A percentile compares a stretch with the other conserved stretches of the same genome.
Conservation (phyloP, 2,888 invertebrate genomes). For the Uropetala carovei region DNA sequence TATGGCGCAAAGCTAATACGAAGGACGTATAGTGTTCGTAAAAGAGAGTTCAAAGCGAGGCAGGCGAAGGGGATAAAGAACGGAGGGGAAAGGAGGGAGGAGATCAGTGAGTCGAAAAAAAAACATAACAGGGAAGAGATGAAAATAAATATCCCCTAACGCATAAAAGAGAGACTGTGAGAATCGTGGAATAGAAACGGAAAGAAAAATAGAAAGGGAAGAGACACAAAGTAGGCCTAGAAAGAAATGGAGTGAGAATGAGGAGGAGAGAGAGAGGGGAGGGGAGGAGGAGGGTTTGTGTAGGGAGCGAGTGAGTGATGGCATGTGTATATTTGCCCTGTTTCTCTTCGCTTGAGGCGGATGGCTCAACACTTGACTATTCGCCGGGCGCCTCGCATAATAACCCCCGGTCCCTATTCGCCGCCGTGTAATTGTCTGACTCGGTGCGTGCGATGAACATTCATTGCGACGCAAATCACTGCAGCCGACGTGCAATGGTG, state of each 20-base stretch:
- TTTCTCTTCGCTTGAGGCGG: neutral
- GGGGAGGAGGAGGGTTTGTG: neutral
- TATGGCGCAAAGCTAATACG: too few species aligned
- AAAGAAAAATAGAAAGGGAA: neutral
- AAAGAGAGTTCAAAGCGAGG: neutral
- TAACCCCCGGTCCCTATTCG: neutral
- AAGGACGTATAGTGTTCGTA: too few species aligned
- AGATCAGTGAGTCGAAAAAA: neutral
- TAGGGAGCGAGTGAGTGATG: neutral
- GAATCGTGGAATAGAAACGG: conserved; percentile 1
- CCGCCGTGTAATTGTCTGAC: neutral
- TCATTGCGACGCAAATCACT: neutral
- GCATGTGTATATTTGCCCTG: too few species aligned
- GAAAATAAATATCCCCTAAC: too few species aligned
- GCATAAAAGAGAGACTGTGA: neutral
- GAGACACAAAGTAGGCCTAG: neutral
- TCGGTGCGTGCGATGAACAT: neutral
- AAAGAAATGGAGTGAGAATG: neutral
- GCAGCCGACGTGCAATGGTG: neutral
- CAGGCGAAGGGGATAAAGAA: neutral
- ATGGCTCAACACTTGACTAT: neutral
- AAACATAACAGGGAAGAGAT: too few species aligned
- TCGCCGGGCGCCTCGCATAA: conserved; percentile 7
- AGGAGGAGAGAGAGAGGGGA: neutral
- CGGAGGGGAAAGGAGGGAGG: neutral